Evolutionary conservation across 2,797 vertebrate genomes (phyloP).

Genomic region (Pipistrellus kuhlii): DNA sequence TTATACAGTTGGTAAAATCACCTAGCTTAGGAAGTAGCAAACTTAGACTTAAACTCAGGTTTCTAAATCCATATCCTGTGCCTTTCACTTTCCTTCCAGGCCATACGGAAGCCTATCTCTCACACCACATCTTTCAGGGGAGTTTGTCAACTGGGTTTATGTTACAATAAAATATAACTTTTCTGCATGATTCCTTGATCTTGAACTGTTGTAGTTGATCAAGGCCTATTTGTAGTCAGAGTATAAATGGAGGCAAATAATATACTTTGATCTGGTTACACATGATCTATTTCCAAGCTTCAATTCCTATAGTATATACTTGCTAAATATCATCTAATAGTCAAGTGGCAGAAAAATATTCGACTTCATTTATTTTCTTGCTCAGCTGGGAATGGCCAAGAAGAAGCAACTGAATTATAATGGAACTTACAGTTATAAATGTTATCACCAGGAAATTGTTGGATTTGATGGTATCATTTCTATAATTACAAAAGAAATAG

Average conservation of each 20-base stretch:
- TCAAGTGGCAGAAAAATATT: conserved; percentile 36
- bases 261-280: conserved; percentile 78
- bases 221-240: conserved; percentile 74
- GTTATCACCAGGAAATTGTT: conserved; percentile 68
- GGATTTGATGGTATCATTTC: conserved; percentile 84
- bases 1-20: conserved; percentile 77
- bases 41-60: conserved; percentile 81
- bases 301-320: conserved; percentile 38
- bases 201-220: conserved; percentile 69
- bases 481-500: conserved; percentile 81
- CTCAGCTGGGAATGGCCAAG: conserved; percentile 33
- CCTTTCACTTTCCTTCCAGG: conserved; percentile 80
- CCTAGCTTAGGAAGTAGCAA: conserved; percentile 81
- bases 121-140: conserved; percentile 79
- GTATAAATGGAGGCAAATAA: conserved; percentile 72
- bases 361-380: conserved; percentile 21
- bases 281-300: conserved; percentile 67
- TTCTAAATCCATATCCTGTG: conserved; percentile 83
- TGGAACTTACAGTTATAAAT: conserved; percentile 68
- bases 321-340: conserved; percentile 57
- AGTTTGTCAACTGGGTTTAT: conserved; percentile 79
- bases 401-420: conserved; percentile 67
- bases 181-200: conserved; percentile 76
- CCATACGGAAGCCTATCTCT: conserved; percentile 74
- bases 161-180: conserved; percentile 81